These are phyloP conservation scores for Euschistus heros DNA, from an alignment of 1,140 invertebrate species.

Conservation along the genomic window DNA sequence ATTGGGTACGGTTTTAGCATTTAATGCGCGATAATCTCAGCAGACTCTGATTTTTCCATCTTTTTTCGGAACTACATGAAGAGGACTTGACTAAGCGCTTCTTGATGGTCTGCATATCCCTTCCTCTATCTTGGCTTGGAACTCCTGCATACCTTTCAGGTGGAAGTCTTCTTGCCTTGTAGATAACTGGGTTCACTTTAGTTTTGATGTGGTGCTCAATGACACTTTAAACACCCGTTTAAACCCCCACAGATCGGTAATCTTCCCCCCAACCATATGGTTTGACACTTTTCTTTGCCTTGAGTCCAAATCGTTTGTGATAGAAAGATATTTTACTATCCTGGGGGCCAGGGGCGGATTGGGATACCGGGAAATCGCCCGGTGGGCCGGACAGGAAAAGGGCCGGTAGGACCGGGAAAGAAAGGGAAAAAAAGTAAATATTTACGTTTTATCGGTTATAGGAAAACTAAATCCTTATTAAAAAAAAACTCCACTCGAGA, in stretches of 20 bases:
- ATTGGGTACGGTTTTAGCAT: not conserved
- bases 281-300: not conserved
- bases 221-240: not conserved
- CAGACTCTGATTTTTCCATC: too few relatives aligned
- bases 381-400: too few relatives aligned
- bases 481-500: too few relatives aligned
- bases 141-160: not conserved
- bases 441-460: too few relatives aligned
- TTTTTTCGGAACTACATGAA: too few relatives aligned
- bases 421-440: too few relatives aligned
- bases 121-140: not conserved
- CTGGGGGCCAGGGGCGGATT: not conserved
- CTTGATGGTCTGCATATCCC: not conserved
- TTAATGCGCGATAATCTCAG: not conserved
- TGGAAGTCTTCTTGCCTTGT: not conserved
- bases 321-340: not conserved
- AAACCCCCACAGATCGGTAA: not conserved
- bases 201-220: not conserved
- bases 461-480: too few relatives aligned
- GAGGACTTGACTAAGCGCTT: not conserved
- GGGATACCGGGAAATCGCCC: too few relatives aligned
- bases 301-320: not conserved
- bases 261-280: not conserved
- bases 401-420: too few relatives aligned
- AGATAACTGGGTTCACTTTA: not conserved